Evolutionary conservation across 2,888 invertebrate species (phyloP), one percentile per base, ranked within the genome.

Genomic region (Sepioteuthis lessoniana): DNA sequence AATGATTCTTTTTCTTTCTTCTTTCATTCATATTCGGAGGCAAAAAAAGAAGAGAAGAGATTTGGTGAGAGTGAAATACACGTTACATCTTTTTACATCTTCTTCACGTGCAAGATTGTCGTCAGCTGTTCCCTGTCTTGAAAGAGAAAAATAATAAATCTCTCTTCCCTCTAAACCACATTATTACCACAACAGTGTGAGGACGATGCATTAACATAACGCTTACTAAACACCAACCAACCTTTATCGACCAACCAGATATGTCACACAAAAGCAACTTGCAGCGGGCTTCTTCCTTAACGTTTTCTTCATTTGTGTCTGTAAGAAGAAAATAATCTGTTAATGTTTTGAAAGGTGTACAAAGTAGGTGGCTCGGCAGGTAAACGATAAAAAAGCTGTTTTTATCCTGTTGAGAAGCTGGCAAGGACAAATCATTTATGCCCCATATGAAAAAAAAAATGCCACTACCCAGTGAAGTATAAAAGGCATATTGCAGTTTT

Each of bases 281-380:
- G 76, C 76, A 76, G 76, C 4, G 76, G 19, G 31, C n/a, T 76
- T 76, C n/a, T 76, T n/a, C n/a, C n/a, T 76, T 76, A n/a, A 76
- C n/a, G 76, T 31, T 5, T n/a, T n/a, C 31, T 76, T 76, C 76
- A n/a, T 76, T 76, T 76, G 76, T 76, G 31, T 76, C 76, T 76
- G 76, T 13, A 76, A 76, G 31, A 76, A 76, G 76, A 76, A 31
- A 76, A 76, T 76, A 76, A 76, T 8, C 76, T n/a, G 55, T 55
- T 55, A 76, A n/a, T 76, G 76, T 76, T 76, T n/a, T 76, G 76
- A 76, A 76, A 76, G 76, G 76, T 76, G 31, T 76, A 76, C 76
- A n/a, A 76, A 76, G n/a, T n/a, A 76, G n/a, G 76, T n/a, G n/a
- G 76, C 76, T 76, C 76, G n/a, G 8, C 76, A 76, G 76, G 76